Conservation (phyloP, 2,797 vertebrate species). For the Kryptolebias ocellatus region DNA sequence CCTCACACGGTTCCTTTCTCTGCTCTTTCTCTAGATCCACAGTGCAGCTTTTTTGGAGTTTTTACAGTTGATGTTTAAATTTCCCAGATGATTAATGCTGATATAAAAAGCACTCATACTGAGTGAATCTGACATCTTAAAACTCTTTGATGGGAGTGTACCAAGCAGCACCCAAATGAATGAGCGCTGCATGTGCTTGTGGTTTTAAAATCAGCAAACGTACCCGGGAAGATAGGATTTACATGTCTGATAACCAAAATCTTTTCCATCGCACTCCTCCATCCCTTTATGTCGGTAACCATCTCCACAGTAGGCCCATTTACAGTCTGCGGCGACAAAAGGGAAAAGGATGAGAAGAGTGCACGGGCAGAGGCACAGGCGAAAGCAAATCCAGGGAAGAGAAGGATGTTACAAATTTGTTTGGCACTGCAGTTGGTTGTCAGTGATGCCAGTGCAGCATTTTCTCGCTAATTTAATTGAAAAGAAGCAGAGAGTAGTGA, state of each 20-base stretch:
- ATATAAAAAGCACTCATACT: no score
- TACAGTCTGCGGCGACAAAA: conserved; percentile 84
- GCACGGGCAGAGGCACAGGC: neutral
- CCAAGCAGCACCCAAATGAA: neutral
- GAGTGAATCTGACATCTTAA: no score
- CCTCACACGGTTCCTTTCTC: no score
- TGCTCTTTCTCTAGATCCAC: no score
- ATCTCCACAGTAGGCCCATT: conserved; percentile 94
- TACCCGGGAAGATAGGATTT: conserved; percentile 97
- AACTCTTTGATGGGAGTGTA: neutral
- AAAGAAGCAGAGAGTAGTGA: conserved; percentile 39
- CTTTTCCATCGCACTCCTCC: conserved; percentile 96
- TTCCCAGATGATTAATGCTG: no score
- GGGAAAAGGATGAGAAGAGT: conserved; percentile 8
- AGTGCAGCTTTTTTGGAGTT: no score
- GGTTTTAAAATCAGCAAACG: conserved; percentile 19
- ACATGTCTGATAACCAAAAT: conserved; percentile 96
- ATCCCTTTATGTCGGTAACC: conserved; percentile 91
- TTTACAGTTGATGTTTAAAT: no score
- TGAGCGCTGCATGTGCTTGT: neutral
- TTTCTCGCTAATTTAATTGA: conserved; percentile 74
- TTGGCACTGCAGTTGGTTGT: conserved; percentile 63
- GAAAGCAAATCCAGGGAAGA: conserved; percentile 14
- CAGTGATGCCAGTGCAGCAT: conserved; percentile 68
- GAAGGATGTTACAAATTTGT: conserved; percentile 63